Conservation (phyloP, 2,113 vertebrate species). For the Pyrgilauda ruficollis region DNA sequence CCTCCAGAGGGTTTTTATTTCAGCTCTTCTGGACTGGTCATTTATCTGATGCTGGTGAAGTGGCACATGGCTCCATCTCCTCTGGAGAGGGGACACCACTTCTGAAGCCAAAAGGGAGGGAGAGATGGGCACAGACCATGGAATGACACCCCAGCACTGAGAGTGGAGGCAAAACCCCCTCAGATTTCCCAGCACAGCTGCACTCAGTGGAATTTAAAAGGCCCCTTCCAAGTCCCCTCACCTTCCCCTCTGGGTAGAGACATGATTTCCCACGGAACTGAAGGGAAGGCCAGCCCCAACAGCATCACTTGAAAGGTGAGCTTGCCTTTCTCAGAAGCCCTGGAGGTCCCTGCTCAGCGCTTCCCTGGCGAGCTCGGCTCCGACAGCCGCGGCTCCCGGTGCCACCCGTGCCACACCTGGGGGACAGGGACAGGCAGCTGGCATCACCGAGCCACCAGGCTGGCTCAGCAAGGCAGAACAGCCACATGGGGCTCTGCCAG, state of each 20-base stretch:
- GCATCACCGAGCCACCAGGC: background rate
- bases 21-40: background rate
- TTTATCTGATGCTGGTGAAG: fast-evolving
- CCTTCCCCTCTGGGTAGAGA: fast-evolving
- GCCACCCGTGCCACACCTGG: background rate
- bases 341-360: fast-evolving
- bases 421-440: background rate
- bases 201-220: fast-evolving
- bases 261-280: background rate
- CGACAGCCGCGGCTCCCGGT: background rate
- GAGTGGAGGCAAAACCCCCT: background rate
- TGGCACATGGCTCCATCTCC: background rate
- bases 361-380: background rate
- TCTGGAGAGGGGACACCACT: background rate
- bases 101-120: background rate
- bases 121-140: background rate
- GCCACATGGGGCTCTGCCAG: background rate
- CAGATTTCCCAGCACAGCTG: background rate
- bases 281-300: background rate
- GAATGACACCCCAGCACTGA: background rate
- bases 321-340: background rate
- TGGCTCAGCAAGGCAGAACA: background rate
- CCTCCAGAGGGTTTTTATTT: background rate
- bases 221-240: background rate
- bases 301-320: background rate